Conservation (phyloP, 2,797 vertebrate species). For the Taenioides sp. region DNA sequence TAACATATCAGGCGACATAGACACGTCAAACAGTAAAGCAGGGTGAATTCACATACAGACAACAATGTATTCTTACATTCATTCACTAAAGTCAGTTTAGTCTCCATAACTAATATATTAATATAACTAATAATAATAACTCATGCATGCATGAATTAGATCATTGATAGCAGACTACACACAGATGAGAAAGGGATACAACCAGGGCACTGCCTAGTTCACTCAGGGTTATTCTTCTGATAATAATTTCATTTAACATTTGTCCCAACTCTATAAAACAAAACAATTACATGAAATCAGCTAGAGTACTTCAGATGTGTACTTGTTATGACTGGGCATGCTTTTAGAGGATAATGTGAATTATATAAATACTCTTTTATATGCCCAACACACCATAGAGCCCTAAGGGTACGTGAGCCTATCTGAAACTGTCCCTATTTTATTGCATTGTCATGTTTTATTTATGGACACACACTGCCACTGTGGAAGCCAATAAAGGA, state of each 20-base stretch:
- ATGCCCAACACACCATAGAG: not conserved
- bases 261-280: not conserved
- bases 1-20: no score
- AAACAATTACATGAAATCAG: not conserved
- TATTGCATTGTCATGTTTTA: constrained; percentile 46
- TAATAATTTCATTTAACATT: not conserved
- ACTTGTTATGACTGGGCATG: not conserved
- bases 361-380: not conserved
- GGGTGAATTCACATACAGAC: no score
- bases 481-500: constrained; percentile 44
- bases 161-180: not conserved
- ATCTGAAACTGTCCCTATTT: constrained; percentile 33
- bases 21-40: no score
- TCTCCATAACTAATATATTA: no score
- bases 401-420: constrained; percentile 20
- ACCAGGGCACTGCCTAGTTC: not conserved
- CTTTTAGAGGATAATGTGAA: not conserved
- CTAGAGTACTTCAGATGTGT: not conserved
- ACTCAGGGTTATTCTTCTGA: not conserved
- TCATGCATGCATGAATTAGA: not conserved
- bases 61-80: no score
- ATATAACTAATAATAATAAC: not conserved
- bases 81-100: no score
- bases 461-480: constrained; percentile 46
- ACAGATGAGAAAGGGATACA: not conserved